These are phyloP conservation scores for Epizoanthus stellaris DNA, from an alignment of 92 coral and sea anemone genomes.

Conservation along the genomic window DNA sequence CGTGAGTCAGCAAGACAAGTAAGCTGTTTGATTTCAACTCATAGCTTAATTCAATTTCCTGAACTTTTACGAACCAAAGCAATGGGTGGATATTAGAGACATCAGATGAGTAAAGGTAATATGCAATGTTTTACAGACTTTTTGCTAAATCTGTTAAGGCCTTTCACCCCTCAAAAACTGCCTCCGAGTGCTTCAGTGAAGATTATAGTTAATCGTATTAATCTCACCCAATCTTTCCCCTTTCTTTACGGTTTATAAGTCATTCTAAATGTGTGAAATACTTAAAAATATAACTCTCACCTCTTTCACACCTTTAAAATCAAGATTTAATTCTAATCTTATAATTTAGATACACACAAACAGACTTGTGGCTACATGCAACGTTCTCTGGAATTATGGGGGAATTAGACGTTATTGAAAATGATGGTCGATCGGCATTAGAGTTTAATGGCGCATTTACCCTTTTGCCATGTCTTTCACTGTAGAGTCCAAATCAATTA, in stretches of 20 bases:
- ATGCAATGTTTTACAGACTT: conserved; percentile 19
- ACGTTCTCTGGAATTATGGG: not conserved
- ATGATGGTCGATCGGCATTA: not conserved
- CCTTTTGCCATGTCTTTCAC: conserved; percentile 26
- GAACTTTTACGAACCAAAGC: conserved; percentile 21
- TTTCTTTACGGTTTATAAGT: not conserved
- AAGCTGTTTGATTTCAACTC: conserved; percentile 13
- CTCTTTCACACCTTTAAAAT: conserved; percentile 9
- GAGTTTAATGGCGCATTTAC: conserved; percentile 7
- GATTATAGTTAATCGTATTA: not conserved
- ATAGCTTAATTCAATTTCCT: conserved; percentile 40
- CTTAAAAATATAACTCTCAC: conserved; percentile 8
- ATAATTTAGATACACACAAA: not conserved
- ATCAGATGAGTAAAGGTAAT: conserved; percentile 39
- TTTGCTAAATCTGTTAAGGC: not conserved
- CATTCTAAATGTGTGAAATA: not conserved
- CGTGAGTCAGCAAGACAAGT: not conserved
- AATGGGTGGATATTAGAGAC: conserved; percentile 34
- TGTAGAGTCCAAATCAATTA: conserved; percentile 17
- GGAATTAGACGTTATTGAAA: no score
- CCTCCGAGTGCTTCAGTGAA: not conserved
- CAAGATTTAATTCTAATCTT: not conserved
- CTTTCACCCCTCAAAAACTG: conserved; percentile 22
- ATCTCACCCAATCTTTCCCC: not conserved
- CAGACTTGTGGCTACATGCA: not conserved